Conservation (phyloP, 2,797 vertebrate species). For the Parauchenoglanis ngamensis region DNA sequence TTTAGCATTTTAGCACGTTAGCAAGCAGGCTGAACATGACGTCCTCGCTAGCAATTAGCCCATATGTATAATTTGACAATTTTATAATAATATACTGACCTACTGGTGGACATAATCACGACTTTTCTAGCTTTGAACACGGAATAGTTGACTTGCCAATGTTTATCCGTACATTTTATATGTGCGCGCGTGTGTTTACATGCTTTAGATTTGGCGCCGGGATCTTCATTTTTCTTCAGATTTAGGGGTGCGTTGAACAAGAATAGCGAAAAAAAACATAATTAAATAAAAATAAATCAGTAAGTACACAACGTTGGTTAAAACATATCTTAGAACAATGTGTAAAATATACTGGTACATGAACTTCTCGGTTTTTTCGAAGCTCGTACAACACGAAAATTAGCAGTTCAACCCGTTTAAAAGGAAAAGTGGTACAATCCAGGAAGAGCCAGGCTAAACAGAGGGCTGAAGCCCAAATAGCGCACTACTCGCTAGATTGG, state of each 20-base stretch:
- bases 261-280: not conserved
- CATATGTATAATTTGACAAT: not conserved
- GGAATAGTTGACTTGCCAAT: no score
- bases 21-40: not conserved
- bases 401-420: not conserved
- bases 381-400: not conserved
- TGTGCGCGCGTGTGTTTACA: not conserved
- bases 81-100: not conserved
- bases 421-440: conserved; percentile 26
- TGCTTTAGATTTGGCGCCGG: conserved; percentile 20
- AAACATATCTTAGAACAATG: rapidly evolving
- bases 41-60: not conserved
- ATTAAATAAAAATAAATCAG: no score
- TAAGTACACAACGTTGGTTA: not conserved
- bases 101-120: not conserved
- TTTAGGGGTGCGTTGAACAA: not conserved
- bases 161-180: not conserved
- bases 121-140: not conserved
- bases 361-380: not conserved
- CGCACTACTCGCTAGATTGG: not conserved
- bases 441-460: not conserved
- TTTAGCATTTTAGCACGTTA: conserved; percentile 2
- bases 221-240: no score
- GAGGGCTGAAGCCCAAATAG: not conserved
- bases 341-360: not conserved